A percentile compares a stretch with the other conserved stretches of the same genome.
These are phyloP conservation scores for Pristionchus pacificus DNA, from an alignment of 1,140 invertebrate genomes.

Conservation along the genomic window DNA sequence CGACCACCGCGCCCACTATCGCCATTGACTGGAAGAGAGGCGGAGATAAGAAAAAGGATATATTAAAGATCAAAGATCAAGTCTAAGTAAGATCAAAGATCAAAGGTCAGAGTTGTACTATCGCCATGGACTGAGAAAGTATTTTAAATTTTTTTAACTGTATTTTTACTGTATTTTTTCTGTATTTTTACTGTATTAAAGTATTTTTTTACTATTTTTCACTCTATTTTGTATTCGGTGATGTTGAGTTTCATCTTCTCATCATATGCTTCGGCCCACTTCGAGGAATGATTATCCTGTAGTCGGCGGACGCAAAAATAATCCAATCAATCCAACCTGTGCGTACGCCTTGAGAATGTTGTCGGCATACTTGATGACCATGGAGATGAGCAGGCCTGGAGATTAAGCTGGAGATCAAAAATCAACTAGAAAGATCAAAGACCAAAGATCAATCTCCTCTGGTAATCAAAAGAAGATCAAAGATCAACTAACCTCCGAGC, in stretches of 20 bases:
- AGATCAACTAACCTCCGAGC: slow-evolving; percentile 79
- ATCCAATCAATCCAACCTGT: slow-evolving; percentile 28
- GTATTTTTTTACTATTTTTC: slow-evolving; percentile 3
- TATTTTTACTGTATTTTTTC: too few species aligned
- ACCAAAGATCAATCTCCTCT: too few species aligned
- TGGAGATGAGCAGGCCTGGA: slow-evolving; percentile 82
- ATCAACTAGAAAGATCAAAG: too few species aligned
- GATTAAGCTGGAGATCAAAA: too few species aligned
- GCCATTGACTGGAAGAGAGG: slow-evolving; percentile 36
- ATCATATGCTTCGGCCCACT: not conserved
- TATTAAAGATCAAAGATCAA: too few species aligned
- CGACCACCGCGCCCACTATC: slow-evolving; percentile 54
- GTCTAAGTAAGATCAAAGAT: too few species aligned
- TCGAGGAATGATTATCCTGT: not conserved
- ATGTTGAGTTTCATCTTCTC: not conserved
- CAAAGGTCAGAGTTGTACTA: too few species aligned
- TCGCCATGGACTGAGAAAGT: too few species aligned
- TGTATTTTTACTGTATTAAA: not conserved
- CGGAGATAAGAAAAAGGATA: too few species aligned
- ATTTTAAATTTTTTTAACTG: too few species aligned
- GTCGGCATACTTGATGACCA: slow-evolving; percentile 93
- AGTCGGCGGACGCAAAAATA: not conserved
- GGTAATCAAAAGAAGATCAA: too few species aligned
- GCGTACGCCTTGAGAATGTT: slow-evolving; percentile 76
- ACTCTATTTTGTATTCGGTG: not conserved